phyloP scores from a whole-genome alignment of 2,888 invertebrate genomes.

The Coenonympha glycerion region DNA sequence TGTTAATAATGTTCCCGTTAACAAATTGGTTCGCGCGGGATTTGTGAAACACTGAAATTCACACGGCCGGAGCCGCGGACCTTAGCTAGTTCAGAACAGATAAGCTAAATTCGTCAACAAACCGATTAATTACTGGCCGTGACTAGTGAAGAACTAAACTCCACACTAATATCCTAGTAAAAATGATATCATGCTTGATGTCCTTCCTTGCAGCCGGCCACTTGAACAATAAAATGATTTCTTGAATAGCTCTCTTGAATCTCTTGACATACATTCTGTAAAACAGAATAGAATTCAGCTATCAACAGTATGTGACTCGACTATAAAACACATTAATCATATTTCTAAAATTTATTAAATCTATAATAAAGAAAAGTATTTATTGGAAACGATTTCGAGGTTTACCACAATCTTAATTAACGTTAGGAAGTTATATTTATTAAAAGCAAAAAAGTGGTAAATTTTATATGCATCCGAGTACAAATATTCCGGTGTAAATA shows the following conservation, averaged over 20 bases:
- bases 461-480: too few species aligned
- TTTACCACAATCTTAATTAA: too few species aligned
- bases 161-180: constrained; percentile 25
- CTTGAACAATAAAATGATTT: constrained; percentile 62
- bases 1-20: too few species aligned
- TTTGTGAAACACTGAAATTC: too few species aligned
- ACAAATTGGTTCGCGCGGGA: too few species aligned
- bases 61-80: too few species aligned
- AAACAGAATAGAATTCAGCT: constrained; percentile 26
- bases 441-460: too few species aligned
- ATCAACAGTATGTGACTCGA: constrained; percentile 15
- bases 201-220: constrained; percentile 52
- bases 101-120: not conserved
- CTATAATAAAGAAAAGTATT: not conserved
- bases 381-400: not conserved
- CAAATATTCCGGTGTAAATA: too few species aligned
- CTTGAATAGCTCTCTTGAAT: constrained; percentile 48
- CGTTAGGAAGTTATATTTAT: too few species aligned
- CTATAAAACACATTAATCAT: constrained; percentile 2
- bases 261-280: constrained; percentile 60
- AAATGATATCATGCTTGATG: constrained; percentile 47
- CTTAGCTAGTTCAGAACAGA: too few species aligned
- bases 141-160: constrained; percentile 14
- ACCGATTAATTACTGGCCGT: constrained; percentile 3
- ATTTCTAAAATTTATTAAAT: not conserved